Evolutionary conservation across 2,113 vertebrate species (phyloP).

Genomic region (Indicator indicator): DNA sequence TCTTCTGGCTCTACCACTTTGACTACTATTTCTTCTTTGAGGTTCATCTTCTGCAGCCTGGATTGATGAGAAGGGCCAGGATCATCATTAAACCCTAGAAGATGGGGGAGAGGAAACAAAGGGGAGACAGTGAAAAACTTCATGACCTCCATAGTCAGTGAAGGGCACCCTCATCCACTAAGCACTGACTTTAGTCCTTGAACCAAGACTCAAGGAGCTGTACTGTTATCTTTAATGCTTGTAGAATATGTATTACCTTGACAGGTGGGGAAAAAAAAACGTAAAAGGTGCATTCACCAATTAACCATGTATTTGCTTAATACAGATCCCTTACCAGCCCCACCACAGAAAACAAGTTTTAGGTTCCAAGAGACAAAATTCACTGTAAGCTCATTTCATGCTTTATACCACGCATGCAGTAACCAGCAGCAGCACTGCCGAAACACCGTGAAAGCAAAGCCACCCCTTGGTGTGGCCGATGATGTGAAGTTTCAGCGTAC

Average conservation of each 20-base stretch:
- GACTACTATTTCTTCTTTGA: slow-evolving; percentile 75
- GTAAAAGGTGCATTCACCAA: neutral
- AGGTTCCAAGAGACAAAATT: neutral
- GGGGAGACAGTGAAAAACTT: neutral
- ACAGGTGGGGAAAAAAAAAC: neutral
- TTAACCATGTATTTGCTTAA: neutral
- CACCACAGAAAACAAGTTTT: neutral
- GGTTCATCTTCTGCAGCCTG: slow-evolving; percentile 45
- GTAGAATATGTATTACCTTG: rapidly evolving
- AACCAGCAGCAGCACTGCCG: neutral
- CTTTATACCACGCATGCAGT: rapidly evolving
- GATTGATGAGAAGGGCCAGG: slow-evolving; percentile 66
- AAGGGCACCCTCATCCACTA: neutral
- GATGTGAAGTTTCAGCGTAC: rapidly evolving
- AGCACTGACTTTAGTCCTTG: neutral
- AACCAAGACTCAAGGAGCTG: neutral
- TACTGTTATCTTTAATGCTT: neutral
- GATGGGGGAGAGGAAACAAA: neutral
- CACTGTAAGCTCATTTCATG: neutral
- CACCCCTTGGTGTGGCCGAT: neutral
- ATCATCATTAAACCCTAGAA: slow-evolving; percentile 57
- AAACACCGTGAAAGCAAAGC: neutral
- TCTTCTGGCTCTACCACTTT: slow-evolving; percentile 73
- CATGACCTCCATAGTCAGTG: neutral
- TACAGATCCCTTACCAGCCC: neutral